Evolutionary conservation across 2,888 invertebrate species (phyloP), one percentile per base, ranked within the genome.

Genomic region (Agrotis ipsilon): DNA sequence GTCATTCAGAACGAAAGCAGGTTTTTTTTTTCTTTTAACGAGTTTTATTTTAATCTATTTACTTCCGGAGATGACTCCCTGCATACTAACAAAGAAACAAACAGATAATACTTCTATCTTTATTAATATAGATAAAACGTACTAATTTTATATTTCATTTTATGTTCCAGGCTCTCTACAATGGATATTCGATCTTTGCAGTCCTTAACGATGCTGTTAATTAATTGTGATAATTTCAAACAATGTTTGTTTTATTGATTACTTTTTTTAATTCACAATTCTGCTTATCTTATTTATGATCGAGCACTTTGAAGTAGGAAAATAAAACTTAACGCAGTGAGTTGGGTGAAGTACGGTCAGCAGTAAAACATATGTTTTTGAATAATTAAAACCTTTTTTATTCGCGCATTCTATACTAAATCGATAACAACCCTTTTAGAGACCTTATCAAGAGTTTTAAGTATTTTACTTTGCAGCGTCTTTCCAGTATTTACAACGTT

Each of bases 161-260:
- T 55, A 32, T 71, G 39, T 93, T 89, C 43, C 92, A 95, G 95
- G 91, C 92, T 0, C 89, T 95, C n/a, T 94, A 93, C 87, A 94
- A 95, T 58, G 95, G 94, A 9, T 95, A 95, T 74, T 93, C 94
- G 3, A 91, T 95, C 64, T 95, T 94, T 77, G 93, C 95, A 13
- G 93, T 95, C 1, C 87, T 95, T 5, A 92, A 88, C 59, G 95
- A 95, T 67, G 89, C 89, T 58, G 92, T 94, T n/a, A 89, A 93
- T 81, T 94, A 89, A 75, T 64, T 64, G 24, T 39, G 57, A 73
- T 61, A 55, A n/a, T 21, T 11, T 16, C 13, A 24, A 1, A 43
- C 58, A 55, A 21, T 59, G 9, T 24, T 65, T 19, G 6, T 19
- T 13, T 39, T 39, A 39, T 45, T n/a, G 18, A 21, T 49, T 60